phyloP scores from a whole-genome alignment of 1,140 invertebrate genomes.

The Apis dorsata region DNA sequence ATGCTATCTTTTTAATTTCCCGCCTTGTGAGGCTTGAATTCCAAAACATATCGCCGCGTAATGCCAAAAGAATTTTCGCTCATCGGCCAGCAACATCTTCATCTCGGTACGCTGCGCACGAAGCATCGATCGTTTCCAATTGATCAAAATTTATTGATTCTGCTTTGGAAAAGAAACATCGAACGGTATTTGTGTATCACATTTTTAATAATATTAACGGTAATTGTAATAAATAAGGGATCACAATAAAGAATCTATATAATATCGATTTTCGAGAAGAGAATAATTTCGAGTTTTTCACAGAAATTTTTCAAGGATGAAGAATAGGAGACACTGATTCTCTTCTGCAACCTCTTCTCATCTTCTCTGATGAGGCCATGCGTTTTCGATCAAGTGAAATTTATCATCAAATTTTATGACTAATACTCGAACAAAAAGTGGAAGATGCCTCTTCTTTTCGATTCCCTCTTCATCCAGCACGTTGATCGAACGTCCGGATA shows the following conservation, averaged over 20 bases:
- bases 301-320: no score
- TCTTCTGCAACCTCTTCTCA: no score
- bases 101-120: background rate
- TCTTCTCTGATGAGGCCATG: background rate
- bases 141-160: background rate
- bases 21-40: conserved; percentile 1
- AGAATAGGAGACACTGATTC: background rate
- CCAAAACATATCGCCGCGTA: conserved; percentile 8
- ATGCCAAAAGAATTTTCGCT: conserved; percentile 24
- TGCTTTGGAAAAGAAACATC: background rate
- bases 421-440: background rate
- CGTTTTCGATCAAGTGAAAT: background rate
- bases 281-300: background rate
- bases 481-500: background rate
- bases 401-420: background rate
- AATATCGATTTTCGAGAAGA: background rate
- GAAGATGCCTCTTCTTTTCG: background rate
- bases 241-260: background rate
- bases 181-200: no score
- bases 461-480: background rate
- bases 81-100: conserved; percentile 19
- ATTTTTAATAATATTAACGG: background rate
- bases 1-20: conserved; percentile 27
- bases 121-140: background rate
- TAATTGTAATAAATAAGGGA: background rate